These are phyloP conservation scores for Pteronotus mesoamericanus DNA, from an alignment of 2,797 vertebrate species.

Conservation along the genomic window DNA sequence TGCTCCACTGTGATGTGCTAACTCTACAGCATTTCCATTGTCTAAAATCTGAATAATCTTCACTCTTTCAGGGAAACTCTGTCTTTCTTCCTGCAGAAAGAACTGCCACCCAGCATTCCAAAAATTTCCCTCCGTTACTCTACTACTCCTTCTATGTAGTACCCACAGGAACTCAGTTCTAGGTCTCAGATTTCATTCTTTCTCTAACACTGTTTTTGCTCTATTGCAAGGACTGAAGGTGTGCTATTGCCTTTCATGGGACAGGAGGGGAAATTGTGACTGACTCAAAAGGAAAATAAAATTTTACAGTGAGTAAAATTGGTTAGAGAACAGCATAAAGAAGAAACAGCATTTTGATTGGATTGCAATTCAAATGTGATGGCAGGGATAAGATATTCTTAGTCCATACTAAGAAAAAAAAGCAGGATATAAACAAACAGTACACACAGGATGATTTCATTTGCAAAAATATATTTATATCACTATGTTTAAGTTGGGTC, in stretches of 20 bases:
- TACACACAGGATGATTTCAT: not conserved
- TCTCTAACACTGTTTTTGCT: not conserved
- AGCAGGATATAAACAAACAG: not conserved
- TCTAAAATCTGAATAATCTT: not conserved
- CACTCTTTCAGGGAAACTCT: not conserved
- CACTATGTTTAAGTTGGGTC: not conserved
- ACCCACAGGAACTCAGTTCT: not conserved
- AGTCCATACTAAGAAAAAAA: not conserved
- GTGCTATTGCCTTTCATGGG: not conserved
- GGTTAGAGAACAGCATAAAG: not conserved
- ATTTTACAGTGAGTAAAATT: not conserved
- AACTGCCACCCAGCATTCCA: not conserved
- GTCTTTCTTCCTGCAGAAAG: not conserved
- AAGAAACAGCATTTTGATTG: not conserved
- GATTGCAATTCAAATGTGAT: not conserved
- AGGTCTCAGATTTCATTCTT: not conserved
- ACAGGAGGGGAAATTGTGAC: not conserved
- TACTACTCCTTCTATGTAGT: not conserved
- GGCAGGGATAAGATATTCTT: not conserved
- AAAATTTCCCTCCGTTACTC: not conserved
- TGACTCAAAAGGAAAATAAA: constrained; percentile 28
- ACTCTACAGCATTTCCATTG: not conserved
- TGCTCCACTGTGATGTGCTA: not conserved
- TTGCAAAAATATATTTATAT: not conserved
- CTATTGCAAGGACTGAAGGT: not conserved